Base-by-base conservation (phyloP, 2,113 vertebrate genomes). In the Saimiri boliviensis region DNA sequence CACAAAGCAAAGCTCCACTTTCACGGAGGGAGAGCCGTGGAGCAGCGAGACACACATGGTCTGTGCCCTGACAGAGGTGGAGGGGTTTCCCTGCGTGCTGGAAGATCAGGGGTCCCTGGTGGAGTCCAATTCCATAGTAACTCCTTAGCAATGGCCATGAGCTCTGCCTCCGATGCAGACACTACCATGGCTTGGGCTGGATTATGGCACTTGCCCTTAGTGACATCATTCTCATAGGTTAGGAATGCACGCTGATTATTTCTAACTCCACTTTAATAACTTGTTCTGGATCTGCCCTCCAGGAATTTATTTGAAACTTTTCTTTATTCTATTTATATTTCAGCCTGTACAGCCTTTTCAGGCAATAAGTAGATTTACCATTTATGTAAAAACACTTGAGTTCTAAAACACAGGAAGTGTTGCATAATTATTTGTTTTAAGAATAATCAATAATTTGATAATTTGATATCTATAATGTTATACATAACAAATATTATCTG, bases 291-390 rank as follows among this genome's bases (percentile, higher is more conserved):
- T 56, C 58, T 96, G 47, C 82, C 80, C 86, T 96, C 93, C 86
- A 95, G 93, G 88, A 97, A 95, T 93, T 87, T 92, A 70, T 88
- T 27, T 85, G 81, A 82, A 86, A 86, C 16, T 87, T 87, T 77
- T 89, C 35, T 82, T 90, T 89, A 77, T 93, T 77, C 90, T 95
- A 86, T 81, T 96, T 97, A 56, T 76, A 79, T 91, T 91, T 93
- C 16, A 74, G 21, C 45, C 92, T 52, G 0, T 74, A n/a, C 19
- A 92, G 56, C 2, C 27, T 93, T 89, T 92, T 93, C 83, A 93
- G 54, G n/a, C 54, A 63, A 52, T 8, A 37, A 86, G 58, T 85
- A 76, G 25, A 71, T 79, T 92, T 54, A 58, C 32, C 32, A 32
- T 86, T 82, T 91, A 79, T 83, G 47, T 95, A 73, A 89, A 89